Conservation (phyloP, 2,113 vertebrate species). For the Panurus biarmicus region DNA sequence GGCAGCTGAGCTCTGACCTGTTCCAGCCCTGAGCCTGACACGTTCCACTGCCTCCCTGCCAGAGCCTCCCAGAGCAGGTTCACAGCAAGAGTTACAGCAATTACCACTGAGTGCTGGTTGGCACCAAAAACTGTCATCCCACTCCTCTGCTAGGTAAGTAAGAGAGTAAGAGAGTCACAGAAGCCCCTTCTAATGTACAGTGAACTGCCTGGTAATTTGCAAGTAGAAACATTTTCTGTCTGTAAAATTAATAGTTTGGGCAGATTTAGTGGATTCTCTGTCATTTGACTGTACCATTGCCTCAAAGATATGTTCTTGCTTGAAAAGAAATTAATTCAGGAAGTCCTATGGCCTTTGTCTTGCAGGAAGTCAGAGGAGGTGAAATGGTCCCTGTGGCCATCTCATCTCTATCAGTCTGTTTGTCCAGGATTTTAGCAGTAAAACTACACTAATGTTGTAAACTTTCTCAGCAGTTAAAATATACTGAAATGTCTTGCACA, state of each 20-base stretch:
- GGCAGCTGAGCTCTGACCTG: neutral
- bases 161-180: neutral
- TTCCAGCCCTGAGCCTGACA: neutral
- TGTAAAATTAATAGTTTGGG: neutral
- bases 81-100: neutral
- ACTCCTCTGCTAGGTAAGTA: neutral
- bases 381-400: neutral
- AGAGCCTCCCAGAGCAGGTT: neutral
- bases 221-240: neutral
- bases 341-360: conserved; percentile 10
- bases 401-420: neutral
- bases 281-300: neutral
- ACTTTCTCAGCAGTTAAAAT: neutral
- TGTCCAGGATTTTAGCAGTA: neutral
- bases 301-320: neutral
- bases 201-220: neutral
- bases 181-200: neutral
- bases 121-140: neutral
- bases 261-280: neutral
- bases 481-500: neutral
- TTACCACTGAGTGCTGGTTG: neutral
- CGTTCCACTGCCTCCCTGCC: neutral
- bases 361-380: conserved; percentile 25
- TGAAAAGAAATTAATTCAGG: conserved; percentile 12
- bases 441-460: neutral